Evolutionary conservation across 2,888 invertebrate species (phyloP), one percentile per base, ranked within the genome.

Genomic region (Pollenia amentaria): DNA sequence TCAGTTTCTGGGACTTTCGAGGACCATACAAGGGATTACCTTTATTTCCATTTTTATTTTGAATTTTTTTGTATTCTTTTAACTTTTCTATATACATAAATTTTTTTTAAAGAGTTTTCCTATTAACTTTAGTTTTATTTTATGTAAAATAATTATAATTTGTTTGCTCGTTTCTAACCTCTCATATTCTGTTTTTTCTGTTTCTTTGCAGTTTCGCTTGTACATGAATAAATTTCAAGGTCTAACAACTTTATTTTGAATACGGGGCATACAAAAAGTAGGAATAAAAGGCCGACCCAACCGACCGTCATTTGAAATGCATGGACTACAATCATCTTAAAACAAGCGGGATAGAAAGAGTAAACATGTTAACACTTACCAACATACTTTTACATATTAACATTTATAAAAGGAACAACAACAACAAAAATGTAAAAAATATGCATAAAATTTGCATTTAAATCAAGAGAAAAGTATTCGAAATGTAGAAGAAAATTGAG

Each of bases 141-240:
- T 16, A 16, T 51, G 42, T 14, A 3, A 12, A 12, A 46, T 12
- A 12, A 4, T 1, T 64, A 42, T 21, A 40, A 64, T 57, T 42
- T 80, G 64, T 72, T 55, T 72, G 53, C n/a, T 80, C 38, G 64
- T 46, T 70, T 70, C 29, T 72, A 72, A 80, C 70, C 70, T 79
- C 53, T 16, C 16, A 38, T 29, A 62, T 76, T 14, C 79, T 73
- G 38, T 57, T 83, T 76, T 55, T 81, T 81, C 69, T 78, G 16
- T 76, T 73, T 73, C 85, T 88, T 70, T 84, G 65, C 79, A 77
- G 80, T 88, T 88, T 65, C 18, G 87, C 88, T 91, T 91, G 87
- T 90, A 91, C 90, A 89, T 90, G 89, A 90, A 88, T 90, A 89
- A 89, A 89, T 89, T 89, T 90, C 91, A 91, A 91, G 91, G 91